Base-by-base conservation (phyloP, 2,113 vertebrate species). In the Alethe diademata region DNA sequence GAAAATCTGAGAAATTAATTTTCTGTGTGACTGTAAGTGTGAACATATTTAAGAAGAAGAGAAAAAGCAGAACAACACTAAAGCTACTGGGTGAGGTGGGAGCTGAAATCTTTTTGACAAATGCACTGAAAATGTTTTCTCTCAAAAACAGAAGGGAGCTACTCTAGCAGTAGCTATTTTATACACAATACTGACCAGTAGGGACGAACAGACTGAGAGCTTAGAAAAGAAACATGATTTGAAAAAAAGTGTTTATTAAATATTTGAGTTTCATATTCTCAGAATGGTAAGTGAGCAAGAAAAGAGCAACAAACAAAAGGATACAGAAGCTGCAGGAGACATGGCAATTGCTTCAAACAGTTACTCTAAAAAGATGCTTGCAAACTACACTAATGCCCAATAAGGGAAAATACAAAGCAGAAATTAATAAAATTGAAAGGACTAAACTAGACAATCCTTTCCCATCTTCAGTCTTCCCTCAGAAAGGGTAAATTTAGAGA, bases 351-450 rank as follows among this genome's bases (percentile, higher is more conserved):
- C 25, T 91, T 80, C 17, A 61, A 76, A 48, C 1, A 2, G 3
- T 35, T 78, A 3, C 17, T 47, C n/a, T 82, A 38, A 85, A 70
- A 47, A 50, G 35, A 51, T 6, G 12, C 19, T 88, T 88, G 47
- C 14, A 67, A 47, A 24, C 6, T 25, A 20, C 13, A 54, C 3
- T 0, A 2, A 28, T 14, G 45, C 2, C 1, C 73, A 47, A 74
- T 65, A 76, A 0, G 1, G 28, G 83, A 81, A 66, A 85, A 82
- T 53, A 26, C 24, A 14, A 58, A 28, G 1, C 16, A 84, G 23
- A 18, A 67, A 60, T 40, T 7, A 70, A 80, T 35, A 70, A 86
- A 86, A 60, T 36, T 45, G 64, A 62, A 43, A 75, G 15, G 31
- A 62, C 18, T 80, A 43, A 88, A 69, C 11, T 31, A 73, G 71